These are phyloP conservation scores for Polydrusus cervinus DNA, from an alignment of 2,888 invertebrate genomes.

Conservation along the genomic window DNA sequence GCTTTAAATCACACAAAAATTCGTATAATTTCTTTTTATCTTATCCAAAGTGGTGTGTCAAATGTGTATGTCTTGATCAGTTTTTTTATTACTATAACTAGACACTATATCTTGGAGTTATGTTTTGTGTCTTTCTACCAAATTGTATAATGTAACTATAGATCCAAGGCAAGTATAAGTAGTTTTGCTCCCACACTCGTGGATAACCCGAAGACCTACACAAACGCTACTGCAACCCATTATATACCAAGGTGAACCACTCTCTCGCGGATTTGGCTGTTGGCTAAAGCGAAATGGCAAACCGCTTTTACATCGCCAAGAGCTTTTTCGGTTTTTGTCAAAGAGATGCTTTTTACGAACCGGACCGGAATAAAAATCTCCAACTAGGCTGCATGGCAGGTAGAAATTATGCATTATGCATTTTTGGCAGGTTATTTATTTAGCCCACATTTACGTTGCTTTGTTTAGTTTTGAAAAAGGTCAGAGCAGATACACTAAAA, in stretches of 20 bases:
- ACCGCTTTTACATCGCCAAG: conserved; percentile 40
- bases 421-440: conserved; percentile 27
- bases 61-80: too few relatives aligned
- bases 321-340: conserved; percentile 38
- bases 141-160: too few relatives aligned
- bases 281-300: conserved; percentile 27
- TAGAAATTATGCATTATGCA: conserved; percentile 28
- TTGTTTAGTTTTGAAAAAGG: conserved; percentile 21
- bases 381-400: conserved; percentile 30
- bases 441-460: conserved; percentile 23
- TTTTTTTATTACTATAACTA: too few relatives aligned
- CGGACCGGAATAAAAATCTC: conserved; percentile 32
- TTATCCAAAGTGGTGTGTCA: too few relatives aligned
- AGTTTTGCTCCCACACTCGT: too few relatives aligned
- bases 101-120: too few relatives aligned
- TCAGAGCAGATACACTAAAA: too few relatives aligned
- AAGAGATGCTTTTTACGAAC: conserved; percentile 36
- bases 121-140: too few relatives aligned
- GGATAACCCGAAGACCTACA: too few relatives aligned
- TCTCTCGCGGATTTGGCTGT: conserved; percentile 36
- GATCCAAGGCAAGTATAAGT: too few relatives aligned
- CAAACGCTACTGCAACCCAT: not conserved
- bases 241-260: conserved; percentile 37
- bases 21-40: too few relatives aligned
- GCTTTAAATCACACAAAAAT: too few relatives aligned